A percentile compares a stretch with the other conserved stretches of the same genome.
phyloP scores from a whole-genome alignment of 2,797 vertebrate genomes.

The Pipistrellus pipistrellus region DNA sequence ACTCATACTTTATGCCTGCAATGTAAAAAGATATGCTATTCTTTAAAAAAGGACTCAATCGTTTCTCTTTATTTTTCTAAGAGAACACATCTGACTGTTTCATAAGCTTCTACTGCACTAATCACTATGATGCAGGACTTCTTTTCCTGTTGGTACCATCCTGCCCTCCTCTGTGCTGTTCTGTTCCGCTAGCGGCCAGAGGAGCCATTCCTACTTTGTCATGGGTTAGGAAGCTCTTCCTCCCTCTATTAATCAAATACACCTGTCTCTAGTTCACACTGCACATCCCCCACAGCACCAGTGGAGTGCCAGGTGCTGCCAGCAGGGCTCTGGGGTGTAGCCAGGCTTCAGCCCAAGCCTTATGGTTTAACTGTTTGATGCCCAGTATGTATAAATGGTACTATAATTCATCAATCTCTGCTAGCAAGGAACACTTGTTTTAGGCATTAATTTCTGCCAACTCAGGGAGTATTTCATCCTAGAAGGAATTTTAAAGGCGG shows the following conservation, averaged over 20 bases:
- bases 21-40: conserved; percentile 12
- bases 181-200: background rate
- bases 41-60: background rate
- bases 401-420: background rate
- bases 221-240: background rate
- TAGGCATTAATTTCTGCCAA: conserved; percentile 11
- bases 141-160: background rate
- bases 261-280: background rate
- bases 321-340: background rate
- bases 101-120: background rate
- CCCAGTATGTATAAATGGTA: background rate
- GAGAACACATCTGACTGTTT: background rate
- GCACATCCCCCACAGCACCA: background rate
- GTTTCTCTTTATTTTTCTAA: conserved; percentile 48
- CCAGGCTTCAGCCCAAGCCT: background rate
- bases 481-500: background rate
- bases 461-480: background rate
- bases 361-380: conserved; percentile 28
- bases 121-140: background rate
- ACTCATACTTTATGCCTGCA: background rate
- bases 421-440: background rate
- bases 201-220: background rate
- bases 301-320: background rate
- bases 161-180: background rate
- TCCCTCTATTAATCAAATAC: background rate